Evolutionary conservation across 2,113 vertebrate species (phyloP), one percentile per base, ranked within the genome.

Genomic region (Ptychochromis oligacanthus): DNA sequence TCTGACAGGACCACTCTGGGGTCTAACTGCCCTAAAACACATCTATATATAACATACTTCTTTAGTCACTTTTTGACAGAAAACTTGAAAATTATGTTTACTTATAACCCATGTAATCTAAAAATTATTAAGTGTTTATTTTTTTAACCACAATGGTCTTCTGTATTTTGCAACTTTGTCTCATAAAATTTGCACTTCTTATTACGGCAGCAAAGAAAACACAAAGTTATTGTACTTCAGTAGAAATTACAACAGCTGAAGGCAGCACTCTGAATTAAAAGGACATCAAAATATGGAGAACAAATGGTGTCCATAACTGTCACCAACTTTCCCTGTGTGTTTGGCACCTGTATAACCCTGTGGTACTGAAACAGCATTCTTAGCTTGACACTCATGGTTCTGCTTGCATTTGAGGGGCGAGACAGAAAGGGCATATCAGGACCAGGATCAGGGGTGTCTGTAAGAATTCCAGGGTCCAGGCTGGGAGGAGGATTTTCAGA

Each of bases 401-500:
- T 70, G 38, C 24, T 59, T 77, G 46, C 56, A 49, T 79, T 78
- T 75, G 74, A 26, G n/a, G 38, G 60, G 64, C 26, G n/a, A 82
- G 61, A 75, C 24, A 77, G 34, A 67, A 86, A 46, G 40, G 26
- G 22, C 18, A n/a, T 49, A 77, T 81, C 36, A 17, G 64, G 67
- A 52, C 57, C 62, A 75, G 88, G 79, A 87, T 86, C 91, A 88
- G 60, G 87, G 80, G 62, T 87, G 82, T 86, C 49, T 74, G 64
- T 88, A 74, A 87, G 88, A 80, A 89, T 88, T 89, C 81, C 87
- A 75, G 75, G 78, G 89, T 75, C 83, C 6, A 4, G 58, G 57
- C 62, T 60, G 82, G 82, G 81, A 58, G 88, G 82, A 81, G 87
- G 83, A 65, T 85, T 78, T 90, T 75, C 59, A 52, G 61, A 82